Evolutionary conservation across 1,140 invertebrate species (phyloP).

Genomic region (Laupala kohalensis): DNA sequence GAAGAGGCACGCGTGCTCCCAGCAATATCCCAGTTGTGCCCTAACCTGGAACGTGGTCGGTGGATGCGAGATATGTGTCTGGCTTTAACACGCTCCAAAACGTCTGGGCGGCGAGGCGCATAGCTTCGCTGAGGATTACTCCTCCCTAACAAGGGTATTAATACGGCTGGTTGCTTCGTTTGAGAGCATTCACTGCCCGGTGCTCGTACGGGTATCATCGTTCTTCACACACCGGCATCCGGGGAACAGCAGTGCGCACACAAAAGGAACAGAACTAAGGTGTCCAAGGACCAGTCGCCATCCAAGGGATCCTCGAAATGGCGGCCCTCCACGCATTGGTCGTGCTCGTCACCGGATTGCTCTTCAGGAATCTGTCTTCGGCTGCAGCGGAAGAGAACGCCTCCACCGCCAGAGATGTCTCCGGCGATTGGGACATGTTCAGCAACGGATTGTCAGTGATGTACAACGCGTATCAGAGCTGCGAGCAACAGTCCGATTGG

Average conservation of each 20-base stretch:
- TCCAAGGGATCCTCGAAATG: background rate
- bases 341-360: background rate
- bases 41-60: too few relatives aligned
- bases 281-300: too few relatives aligned
- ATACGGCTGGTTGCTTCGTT: background rate
- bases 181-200: background rate
- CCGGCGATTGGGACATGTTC: background rate
- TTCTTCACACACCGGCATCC: too few relatives aligned
- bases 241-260: too few relatives aligned
- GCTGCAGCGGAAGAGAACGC: background rate
- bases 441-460: background rate
- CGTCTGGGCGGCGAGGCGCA: too few relatives aligned
- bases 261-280: too few relatives aligned
- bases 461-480: constrained; percentile 38
- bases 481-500: constrained; percentile 41
- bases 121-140: too few relatives aligned
- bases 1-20: too few relatives aligned
- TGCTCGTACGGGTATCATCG: background rate
- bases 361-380: background rate
- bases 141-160: background rate
- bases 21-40: too few relatives aligned
- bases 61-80: background rate
- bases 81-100: background rate
- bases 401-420: background rate
- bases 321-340: background rate